phyloP scores from a whole-genome alignment of 2,797 vertebrate species.

The Staurois parvus region DNA sequence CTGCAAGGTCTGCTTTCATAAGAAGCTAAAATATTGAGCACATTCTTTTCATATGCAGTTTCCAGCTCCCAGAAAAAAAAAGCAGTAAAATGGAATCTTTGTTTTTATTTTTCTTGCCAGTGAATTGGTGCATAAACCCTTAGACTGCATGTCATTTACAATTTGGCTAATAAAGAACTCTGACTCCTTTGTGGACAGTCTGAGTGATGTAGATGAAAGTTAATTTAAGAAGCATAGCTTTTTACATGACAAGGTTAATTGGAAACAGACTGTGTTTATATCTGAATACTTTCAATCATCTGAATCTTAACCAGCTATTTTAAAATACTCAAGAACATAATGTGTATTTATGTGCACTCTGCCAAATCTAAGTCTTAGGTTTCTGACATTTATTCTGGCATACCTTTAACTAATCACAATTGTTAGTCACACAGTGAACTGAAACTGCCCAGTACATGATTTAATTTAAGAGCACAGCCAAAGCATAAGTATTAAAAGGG shows the following conservation, averaged over 20 bases:
- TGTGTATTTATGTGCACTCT: neutral
- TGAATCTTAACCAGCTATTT: constrained; percentile 15
- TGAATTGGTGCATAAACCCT: neutral
- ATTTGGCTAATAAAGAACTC: constrained; percentile 9
- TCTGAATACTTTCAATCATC: constrained; percentile 33
- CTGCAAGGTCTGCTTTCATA: neutral
- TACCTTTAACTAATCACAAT: neutral
- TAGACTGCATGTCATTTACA: neutral
- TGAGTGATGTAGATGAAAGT: constrained; percentile 35
- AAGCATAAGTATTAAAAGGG: neutral
- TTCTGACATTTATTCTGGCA: constrained; percentile 4
- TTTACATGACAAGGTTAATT: constrained; percentile 58
- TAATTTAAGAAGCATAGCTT: constrained; percentile 1
- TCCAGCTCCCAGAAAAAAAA: neutral
- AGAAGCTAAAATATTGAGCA: neutral
- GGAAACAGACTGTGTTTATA: constrained; percentile 47
- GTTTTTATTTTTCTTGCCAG: constrained; percentile 1
- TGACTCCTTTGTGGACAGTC: neutral
- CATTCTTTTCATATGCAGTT: neutral
- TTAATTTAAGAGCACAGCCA: neutral
- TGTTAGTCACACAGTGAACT: neutral
- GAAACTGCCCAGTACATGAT: neutral
- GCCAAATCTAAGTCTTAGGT: neutral
- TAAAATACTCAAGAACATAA: neutral
- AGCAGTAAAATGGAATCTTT: neutral